Percentiles rank a stretch among this genome's conserved stretches.
These are phyloP conservation scores for Eupleurogrammus muticus DNA, from an alignment of 2,797 vertebrate species.

Conservation along the genomic window DNA sequence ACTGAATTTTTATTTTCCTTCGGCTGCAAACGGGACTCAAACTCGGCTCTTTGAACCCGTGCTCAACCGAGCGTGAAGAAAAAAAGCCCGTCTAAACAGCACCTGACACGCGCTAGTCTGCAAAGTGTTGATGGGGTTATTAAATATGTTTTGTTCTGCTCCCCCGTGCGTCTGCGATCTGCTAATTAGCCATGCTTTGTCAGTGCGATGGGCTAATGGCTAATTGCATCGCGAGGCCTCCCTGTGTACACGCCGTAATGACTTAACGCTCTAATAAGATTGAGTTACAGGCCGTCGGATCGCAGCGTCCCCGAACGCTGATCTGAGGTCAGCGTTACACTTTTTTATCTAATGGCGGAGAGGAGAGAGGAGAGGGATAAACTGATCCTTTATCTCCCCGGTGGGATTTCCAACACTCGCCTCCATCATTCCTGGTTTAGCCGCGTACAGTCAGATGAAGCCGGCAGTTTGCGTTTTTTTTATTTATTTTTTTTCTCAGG, in stretches of 20 bases:
- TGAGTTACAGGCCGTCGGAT: slow-evolving; percentile 78
- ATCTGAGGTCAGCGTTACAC: slow-evolving; percentile 72
- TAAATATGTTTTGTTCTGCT: slow-evolving; percentile 78
- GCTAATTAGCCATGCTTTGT: slow-evolving; percentile 83
- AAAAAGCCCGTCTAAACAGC: slow-evolving; percentile 48
- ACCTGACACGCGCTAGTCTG: slow-evolving; percentile 69
- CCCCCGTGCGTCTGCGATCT: slow-evolving; percentile 69
- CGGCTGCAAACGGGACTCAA: slow-evolving; percentile 18
- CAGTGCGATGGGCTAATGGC: slow-evolving; percentile 82
- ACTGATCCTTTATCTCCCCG: slow-evolving; percentile 57
- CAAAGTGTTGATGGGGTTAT: slow-evolving; percentile 68
- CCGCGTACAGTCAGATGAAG: slow-evolving; percentile 34
- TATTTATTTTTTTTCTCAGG: no score
- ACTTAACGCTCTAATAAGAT: slow-evolving; percentile 84
- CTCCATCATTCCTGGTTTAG: slow-evolving; percentile 49
- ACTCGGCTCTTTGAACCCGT: slow-evolving; percentile 20
- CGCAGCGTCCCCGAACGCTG: slow-evolving; percentile 71
- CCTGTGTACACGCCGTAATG: slow-evolving; percentile 80
- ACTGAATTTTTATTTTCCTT: slow-evolving; percentile 18
- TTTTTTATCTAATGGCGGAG: slow-evolving; percentile 63
- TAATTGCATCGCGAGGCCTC: slow-evolving; percentile 82
- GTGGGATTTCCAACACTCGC: slow-evolving; percentile 38
- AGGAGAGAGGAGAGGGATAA: slow-evolving; percentile 55
- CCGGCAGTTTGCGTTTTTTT: slow-evolving; percentile 33
- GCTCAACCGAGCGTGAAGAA: slow-evolving; percentile 39